phyloP scores from a whole-genome alignment of 2,888 invertebrate genomes.

The Diaprepes abbreviatus region DNA sequence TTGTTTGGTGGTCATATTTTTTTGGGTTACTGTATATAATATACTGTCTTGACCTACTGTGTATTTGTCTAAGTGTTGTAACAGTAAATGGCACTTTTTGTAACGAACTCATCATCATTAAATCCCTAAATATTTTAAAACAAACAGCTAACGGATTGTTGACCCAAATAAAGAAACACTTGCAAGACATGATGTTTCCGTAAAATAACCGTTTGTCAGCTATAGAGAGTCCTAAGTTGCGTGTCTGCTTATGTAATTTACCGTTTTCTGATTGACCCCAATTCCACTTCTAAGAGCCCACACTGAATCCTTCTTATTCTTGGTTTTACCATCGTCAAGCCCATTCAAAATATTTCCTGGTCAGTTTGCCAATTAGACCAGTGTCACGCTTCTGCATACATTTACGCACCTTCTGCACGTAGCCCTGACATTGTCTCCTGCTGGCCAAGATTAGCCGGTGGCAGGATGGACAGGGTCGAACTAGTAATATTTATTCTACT shows the following conservation, averaged over 20 bases:
- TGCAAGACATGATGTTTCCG: constrained; percentile 42
- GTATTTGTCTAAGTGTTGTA: no score
- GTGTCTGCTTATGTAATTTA: constrained; percentile 45
- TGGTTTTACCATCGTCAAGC: constrained; percentile 39
- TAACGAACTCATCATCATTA: no score
- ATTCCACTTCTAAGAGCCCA: constrained; percentile 33
- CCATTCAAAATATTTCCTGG: constrained; percentile 46
- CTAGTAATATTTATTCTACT: not conserved
- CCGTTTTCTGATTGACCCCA: constrained; percentile 49
- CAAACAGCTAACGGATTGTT: constrained; percentile 37
- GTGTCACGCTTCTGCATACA: constrained; percentile 42
- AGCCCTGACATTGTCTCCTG: constrained; percentile 48
- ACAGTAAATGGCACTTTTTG: no score
- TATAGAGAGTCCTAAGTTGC: constrained; percentile 33
- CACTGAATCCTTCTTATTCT: constrained; percentile 34
- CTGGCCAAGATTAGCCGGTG: constrained; percentile 25
- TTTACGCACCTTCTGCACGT: constrained; percentile 46
- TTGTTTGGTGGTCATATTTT: no score
- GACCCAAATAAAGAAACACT: constrained; percentile 45
- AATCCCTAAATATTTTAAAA: no score
- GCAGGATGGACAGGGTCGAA: constrained; percentile 25
- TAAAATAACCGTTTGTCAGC: constrained; percentile 41
- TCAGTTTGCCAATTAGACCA: constrained; percentile 46
- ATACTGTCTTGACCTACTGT: no score
- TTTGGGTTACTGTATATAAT: no score